Conservation (phyloP, 2,888 invertebrate species). For the Polymixis flavicincta region DNA sequence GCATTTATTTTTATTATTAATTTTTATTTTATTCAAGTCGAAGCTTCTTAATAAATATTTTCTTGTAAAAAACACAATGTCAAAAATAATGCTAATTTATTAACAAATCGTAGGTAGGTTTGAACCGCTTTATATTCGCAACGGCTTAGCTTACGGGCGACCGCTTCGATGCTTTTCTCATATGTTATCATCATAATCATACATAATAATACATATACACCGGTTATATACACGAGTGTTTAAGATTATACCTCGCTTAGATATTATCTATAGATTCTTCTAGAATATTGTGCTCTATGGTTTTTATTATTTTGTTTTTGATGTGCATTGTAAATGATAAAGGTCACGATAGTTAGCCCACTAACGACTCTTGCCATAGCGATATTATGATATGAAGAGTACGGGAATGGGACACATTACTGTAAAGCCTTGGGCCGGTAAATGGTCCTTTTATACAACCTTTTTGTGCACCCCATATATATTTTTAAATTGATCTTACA, state of each 20-base stretch:
- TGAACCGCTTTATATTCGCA: slow-evolving; percentile 76
- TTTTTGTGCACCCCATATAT: background rate
- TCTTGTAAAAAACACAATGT: slow-evolving; percentile 2
- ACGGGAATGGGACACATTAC: background rate
- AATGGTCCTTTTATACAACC: background rate
- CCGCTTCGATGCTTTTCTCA: slow-evolving; percentile 88
- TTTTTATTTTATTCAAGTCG: too few species aligned
- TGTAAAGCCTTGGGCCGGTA: background rate
- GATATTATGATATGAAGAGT: too few species aligned
- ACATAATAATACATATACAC: slow-evolving; percentile 40
- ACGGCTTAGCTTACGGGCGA: slow-evolving; percentile 80
- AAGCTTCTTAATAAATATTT: too few species aligned
- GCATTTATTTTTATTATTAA: too few species aligned
- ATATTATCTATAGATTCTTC: slow-evolving; percentile 52
- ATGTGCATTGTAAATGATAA: background rate
- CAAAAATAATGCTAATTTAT: slow-evolving; percentile 36
- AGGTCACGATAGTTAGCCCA: too few species aligned
- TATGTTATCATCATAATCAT: slow-evolving; percentile 73
- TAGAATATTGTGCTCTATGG: slow-evolving; percentile 67
- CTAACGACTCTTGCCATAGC: background rate
- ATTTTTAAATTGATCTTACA: slow-evolving; percentile 22
- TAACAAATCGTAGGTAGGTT: slow-evolving; percentile 32
- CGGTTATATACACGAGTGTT: slow-evolving; percentile 48
- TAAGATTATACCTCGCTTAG: slow-evolving; percentile 47
- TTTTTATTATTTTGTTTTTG: background rate